Percentiles rank a stretch among this genome's conserved stretches.
phyloP scores from a whole-genome alignment of 2,888 invertebrate species.

The Lissocephala sabroskyi region DNA sequence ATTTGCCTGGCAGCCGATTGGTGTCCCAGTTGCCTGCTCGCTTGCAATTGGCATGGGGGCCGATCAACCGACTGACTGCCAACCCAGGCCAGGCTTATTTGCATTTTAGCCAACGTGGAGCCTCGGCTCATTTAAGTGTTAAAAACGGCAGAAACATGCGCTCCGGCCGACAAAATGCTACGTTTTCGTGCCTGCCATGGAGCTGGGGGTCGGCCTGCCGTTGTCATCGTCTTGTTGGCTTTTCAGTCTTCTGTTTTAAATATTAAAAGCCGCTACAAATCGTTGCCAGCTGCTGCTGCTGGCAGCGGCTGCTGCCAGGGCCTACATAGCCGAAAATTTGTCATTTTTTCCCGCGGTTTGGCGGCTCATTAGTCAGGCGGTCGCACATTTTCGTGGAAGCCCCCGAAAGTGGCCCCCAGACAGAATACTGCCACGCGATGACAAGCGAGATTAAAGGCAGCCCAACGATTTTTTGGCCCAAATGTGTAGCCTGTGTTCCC shows the following conservation, averaged over 20 bases:
- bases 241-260: slow-evolving; percentile 65
- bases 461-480: too few relatives aligned
- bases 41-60: slow-evolving; percentile 41
- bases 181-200: slow-evolving; percentile 52
- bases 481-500: too few relatives aligned
- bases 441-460: slow-evolving; percentile 47
- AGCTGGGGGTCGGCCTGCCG: slow-evolving; percentile 14
- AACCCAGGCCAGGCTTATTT: background rate
- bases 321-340: slow-evolving; percentile 47
- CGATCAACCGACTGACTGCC: slow-evolving; percentile 61
- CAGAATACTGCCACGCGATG: slow-evolving; percentile 63
- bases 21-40: slow-evolving; percentile 9
- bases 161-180: slow-evolving; percentile 54
- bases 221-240: too few relatives aligned
- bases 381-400: slow-evolving; percentile 60
- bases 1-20: slow-evolving; percentile 26
- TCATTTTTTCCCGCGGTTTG: slow-evolving; percentile 64
- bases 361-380: slow-evolving; percentile 60
- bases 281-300: slow-evolving; percentile 24
- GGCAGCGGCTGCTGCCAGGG: too few relatives aligned
- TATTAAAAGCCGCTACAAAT: slow-evolving; percentile 60
- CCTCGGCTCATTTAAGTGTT: slow-evolving; percentile 59
- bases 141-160: slow-evolving; percentile 62
- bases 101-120: slow-evolving; percentile 14
- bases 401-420: slow-evolving; percentile 22